Base-by-base conservation (phyloP, 2,888 invertebrate species). In the Stenoptilia bipunctidactyla region DNA sequence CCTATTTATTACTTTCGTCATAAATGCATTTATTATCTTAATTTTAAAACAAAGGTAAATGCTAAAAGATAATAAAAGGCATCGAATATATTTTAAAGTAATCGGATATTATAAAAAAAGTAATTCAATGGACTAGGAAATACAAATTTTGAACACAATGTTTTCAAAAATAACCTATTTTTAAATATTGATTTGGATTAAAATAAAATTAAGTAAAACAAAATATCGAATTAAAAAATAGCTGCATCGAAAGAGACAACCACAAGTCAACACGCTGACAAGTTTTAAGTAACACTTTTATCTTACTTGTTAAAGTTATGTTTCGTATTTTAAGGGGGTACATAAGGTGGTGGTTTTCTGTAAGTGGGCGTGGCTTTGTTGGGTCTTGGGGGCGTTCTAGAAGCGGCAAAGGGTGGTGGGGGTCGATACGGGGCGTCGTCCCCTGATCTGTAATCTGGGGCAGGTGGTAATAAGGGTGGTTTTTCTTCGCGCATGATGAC, bases 301-400 rank as follows among this genome's bases (percentile, higher is more conserved):
- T 30, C 20, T 20, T 20, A 20, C 4, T 8, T 5, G 20, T 20
- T n/a, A n/a, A 20, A 20, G 20, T 3, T 20, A 5, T 3, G 8
- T 10, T 30, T n/a, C 9, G 27, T 15, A 33, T 66, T 69, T 96
- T 97, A 97, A 80, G 97, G 97, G 55, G 97, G 97, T 58, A 97
- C 97, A 77, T 98, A 97, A 30, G 97, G 97, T 45, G 97, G 97
- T 38, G 97, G 97, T 79, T 96, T 94, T 64, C 96, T 90, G 87
- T 96, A 96, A 55, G 94, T 93, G 46, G 96, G 94, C 37, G 93
- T 93, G 44, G 93, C 90, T 60, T 92, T 94, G n/a, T n/a, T n/a
- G 40, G 93, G 94, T 51, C 91, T 87, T 56, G 90, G 90, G 43
- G 90, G 90, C 45, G 93, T 92, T 53, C 92, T 90, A 2, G 87